phyloP scores from a whole-genome alignment of 2,797 vertebrate genomes.

The Coreius guichenoti region DNA sequence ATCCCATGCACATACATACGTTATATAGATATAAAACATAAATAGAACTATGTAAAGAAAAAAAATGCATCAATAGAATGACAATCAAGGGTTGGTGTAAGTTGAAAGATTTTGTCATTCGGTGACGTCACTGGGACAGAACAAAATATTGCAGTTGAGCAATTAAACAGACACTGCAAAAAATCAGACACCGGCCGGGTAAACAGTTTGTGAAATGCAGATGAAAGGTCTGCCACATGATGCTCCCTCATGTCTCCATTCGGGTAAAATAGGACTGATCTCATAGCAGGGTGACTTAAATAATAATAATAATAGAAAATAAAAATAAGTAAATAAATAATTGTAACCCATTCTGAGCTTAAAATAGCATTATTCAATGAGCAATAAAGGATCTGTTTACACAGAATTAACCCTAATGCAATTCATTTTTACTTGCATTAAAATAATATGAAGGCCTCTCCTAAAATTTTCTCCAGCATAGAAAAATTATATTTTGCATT shows the following conservation, averaged over 20 bases:
- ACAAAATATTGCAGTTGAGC: conserved; percentile 43
- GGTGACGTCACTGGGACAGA: conserved; percentile 31
- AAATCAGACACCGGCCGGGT: conserved; percentile 12
- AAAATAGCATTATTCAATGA: background rate
- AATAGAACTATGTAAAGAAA: background rate
- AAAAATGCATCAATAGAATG: background rate
- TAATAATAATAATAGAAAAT: background rate
- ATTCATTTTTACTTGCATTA: background rate
- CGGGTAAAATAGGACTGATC: background rate
- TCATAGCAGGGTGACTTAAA: background rate
- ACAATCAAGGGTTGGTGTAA: conserved; percentile 1
- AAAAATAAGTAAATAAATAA: background rate
- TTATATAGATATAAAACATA: background rate
- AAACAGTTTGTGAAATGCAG: conserved; percentile 47
- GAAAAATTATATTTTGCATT: background rate
- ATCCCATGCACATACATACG: background rate
- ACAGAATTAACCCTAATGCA: background rate
- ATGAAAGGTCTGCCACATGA: conserved; percentile 47
- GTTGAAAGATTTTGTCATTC: conserved; percentile 16
- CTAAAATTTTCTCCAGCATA: background rate
- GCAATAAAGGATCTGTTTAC: background rate
- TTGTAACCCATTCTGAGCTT: background rate
- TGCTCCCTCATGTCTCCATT: conserved; percentile 17
- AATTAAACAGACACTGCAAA: conserved; percentile 46
- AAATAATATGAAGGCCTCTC: background rate